Conservation (phyloP, 2,888 invertebrate species). For the Boloria euphrosyne region DNA sequence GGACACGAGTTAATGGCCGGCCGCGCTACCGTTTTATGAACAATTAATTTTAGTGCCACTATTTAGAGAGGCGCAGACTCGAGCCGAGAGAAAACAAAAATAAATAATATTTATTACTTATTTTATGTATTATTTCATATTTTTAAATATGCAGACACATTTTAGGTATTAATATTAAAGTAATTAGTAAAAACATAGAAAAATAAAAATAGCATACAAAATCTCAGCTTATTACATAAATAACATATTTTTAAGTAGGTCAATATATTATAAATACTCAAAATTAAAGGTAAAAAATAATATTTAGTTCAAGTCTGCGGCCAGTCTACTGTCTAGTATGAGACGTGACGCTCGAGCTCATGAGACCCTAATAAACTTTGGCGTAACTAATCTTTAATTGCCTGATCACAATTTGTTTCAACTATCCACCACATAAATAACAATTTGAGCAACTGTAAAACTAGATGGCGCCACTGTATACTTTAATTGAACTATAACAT, state of each 20-base stretch:
- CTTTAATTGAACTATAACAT: too few relatives aligned
- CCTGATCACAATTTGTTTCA: slow-evolving; percentile 39
- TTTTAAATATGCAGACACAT: background rate
- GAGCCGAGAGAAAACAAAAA: background rate
- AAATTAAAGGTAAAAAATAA: too few relatives aligned
- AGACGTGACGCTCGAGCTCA: background rate
- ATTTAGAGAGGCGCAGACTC: slow-evolving; percentile 40
- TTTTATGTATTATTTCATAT: background rate
- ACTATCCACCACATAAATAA: slow-evolving; percentile 2
- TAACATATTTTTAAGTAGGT: too few relatives aligned
- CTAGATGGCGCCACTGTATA: slow-evolving; percentile 11
- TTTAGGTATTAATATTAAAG: background rate
- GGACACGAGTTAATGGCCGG: slow-evolving; percentile 64
- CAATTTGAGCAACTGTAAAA: background rate
- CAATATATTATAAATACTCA: too few relatives aligned
- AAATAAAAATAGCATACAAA: too few relatives aligned
- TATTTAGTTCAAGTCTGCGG: background rate
- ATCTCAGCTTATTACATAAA: too few relatives aligned
- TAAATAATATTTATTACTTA: background rate
- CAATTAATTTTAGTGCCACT: slow-evolving; percentile 64
- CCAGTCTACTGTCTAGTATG: background rate
- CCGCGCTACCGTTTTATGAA: slow-evolving; percentile 75
- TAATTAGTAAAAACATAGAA: too few relatives aligned
- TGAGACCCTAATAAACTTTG: slow-evolving; percentile 14
- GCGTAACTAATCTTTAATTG: slow-evolving; percentile 47